These are phyloP conservation scores for Calidris pygmaea DNA, from an alignment of 2,113 vertebrate species.

Conservation along the genomic window DNA sequence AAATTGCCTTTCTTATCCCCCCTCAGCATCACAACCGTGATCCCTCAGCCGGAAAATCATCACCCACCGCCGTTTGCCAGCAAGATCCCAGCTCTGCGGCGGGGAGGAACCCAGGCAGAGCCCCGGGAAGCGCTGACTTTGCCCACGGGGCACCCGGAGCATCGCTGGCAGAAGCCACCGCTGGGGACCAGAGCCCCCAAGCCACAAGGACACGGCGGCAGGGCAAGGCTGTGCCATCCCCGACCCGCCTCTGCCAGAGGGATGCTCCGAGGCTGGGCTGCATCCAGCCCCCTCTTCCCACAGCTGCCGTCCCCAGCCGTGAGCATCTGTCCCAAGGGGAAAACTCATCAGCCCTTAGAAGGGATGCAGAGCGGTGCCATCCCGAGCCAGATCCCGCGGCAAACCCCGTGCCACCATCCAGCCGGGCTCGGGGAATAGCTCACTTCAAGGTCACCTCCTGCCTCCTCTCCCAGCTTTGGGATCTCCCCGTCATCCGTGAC, in stretches of 20 bases:
- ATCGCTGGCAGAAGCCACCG: not conserved
- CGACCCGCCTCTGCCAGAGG: not conserved
- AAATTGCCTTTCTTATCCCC: not conserved
- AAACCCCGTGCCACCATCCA: not conserved
- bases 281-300: not conserved
- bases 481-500: accelerated
- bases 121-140: not conserved
- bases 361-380: not conserved
- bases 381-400: not conserved
- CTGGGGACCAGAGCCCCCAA: not conserved
- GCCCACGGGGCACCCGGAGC: not conserved
- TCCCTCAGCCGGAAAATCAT: not conserved
- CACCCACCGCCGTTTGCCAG: accelerated
- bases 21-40: not conserved
- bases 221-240: not conserved
- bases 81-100: not conserved
- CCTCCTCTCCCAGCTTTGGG: not conserved
- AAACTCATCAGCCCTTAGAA: not conserved
- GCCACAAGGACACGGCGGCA: not conserved
- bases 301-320: not conserved
- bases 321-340: not conserved
- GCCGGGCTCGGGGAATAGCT: not conserved
- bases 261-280: not conserved
- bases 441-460: not conserved
- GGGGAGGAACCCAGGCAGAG: accelerated